Base-by-base conservation (phyloP, 2,888 invertebrate genomes). In the Selenia dentaria region DNA sequence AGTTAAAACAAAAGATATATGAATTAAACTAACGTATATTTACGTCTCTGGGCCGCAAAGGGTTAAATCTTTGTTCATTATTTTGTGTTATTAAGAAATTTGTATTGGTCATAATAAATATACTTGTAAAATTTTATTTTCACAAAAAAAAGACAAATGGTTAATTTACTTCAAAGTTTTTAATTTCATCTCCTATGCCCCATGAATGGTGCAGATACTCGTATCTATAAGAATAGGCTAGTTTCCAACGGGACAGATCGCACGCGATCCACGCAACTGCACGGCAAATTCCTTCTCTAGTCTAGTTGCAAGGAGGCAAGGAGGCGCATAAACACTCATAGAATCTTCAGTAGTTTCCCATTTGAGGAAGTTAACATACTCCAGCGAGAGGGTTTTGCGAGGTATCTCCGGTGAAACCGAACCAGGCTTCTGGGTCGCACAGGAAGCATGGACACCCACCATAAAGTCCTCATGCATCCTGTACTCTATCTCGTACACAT, bases 251-350 rank as follows among this genome's bases (percentile, higher is more conserved):
- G 93, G 92, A 65, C 97, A 97, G 1, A 92, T 92, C 1, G 70
- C 69, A 0, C 65, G 67, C 96, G 96, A 68, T 96, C 96, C 22
- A 95, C 92, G 74, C 97, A 97, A 62, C 96, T 94, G 74, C 97
- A 97, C 0, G 94, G 87, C 9, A 86, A 75, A 0, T 92, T 8
- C 80, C 86, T 24, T 80, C 83, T 47, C 92, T 92, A 0, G 92
- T 85, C 70, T 94, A 91, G 40, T 92, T 89, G 62, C 96, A 96
- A 0, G 80, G 69, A n/a, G n/a, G n/a, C n/a, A n/a, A n/a, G n/a
- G n/a, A n/a, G 91, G 72, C 0, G 92, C 87, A 2, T 59, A 58
- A 0, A 74, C 74, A 62, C 83, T 83, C 73, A 93, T 88, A 0
- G 90, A 84, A 2, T 78, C 71, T n/a, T 73, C 66, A 2, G 65